Conservation (phyloP, 2,113 vertebrate genomes). For the Siniperca knerii region DNA sequence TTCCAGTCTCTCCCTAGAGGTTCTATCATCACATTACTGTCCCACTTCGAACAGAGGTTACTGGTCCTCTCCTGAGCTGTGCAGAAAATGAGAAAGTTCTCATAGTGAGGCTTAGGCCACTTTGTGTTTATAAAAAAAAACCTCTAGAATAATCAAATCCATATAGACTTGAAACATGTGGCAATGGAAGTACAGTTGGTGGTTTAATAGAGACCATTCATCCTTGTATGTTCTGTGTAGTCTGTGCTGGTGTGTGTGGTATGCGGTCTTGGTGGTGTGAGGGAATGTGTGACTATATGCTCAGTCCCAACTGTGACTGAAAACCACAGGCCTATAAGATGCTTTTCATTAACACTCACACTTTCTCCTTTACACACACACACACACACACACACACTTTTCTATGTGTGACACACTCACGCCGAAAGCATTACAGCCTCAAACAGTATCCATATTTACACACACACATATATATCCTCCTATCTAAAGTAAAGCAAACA, state of each 20-base stretch:
- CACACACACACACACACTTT: slow-evolving; percentile 6
- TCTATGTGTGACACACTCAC: not conserved
- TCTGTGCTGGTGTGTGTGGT: slow-evolving; percentile 22
- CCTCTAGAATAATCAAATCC: slow-evolving; percentile 35
- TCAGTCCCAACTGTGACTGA: slow-evolving; percentile 44
- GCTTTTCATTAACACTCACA: slow-evolving; percentile 71
- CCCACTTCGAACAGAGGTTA: not conserved
- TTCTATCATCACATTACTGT: not conserved
- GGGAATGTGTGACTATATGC: slow-evolving; percentile 60
- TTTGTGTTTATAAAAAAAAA: slow-evolving; percentile 7
- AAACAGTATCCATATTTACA: slow-evolving; percentile 34
- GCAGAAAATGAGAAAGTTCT: slow-evolving; percentile 19
- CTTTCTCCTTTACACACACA: slow-evolving; percentile 43
- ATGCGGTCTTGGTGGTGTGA: slow-evolving; percentile 49
- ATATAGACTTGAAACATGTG: slow-evolving; percentile 52
- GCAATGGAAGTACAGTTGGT: slow-evolving; percentile 34
- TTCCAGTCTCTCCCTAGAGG: not conserved
- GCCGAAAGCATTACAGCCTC: not conserved
- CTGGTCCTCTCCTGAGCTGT: not conserved
- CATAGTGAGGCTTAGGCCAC: not conserved
- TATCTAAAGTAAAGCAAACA: slow-evolving; percentile 61
- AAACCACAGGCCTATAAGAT: slow-evolving; percentile 58
- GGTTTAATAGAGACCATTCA: slow-evolving; percentile 69
- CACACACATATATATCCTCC: slow-evolving; percentile 25
- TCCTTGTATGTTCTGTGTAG: slow-evolving; percentile 29